These are phyloP conservation scores for Ahaetulla prasina DNA, from an alignment of 2,113 vertebrate genomes.

Conservation along the genomic window DNA sequence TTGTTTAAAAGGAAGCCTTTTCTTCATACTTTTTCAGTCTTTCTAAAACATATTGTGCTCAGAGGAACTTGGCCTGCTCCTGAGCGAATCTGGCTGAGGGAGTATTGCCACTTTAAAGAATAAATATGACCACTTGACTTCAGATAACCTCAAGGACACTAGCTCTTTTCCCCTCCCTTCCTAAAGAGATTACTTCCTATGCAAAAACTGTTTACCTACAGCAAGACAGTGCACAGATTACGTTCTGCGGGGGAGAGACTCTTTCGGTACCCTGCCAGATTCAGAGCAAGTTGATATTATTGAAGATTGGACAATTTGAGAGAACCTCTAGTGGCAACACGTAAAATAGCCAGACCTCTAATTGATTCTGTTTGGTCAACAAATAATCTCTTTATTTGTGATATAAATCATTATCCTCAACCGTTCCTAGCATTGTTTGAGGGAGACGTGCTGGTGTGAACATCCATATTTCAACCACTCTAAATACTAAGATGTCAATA, in stretches of 20 bases:
- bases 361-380: background rate
- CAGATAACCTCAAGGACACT: background rate
- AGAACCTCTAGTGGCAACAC: background rate
- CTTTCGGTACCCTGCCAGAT: background rate
- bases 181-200: background rate
- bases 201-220: background rate
- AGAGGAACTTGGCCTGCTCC: background rate
- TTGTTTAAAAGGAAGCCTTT: background rate
- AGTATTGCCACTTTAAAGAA: background rate
- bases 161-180: background rate
- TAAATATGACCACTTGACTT: background rate
- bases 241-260: rapidly evolving
- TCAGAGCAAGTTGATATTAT: background rate
- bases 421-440: background rate
- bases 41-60: background rate
- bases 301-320: background rate
- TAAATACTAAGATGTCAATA: background rate
- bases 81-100: background rate
- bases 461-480: background rate
- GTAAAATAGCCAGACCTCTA: background rate
- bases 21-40: background rate
- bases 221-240: background rate
- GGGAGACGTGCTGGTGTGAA: background rate
- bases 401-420: background rate
- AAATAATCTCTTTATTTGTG: background rate